Evolutionary conservation across 1,140 invertebrate genomes (phyloP).

Genomic region (Drosophila athabasca): DNA sequence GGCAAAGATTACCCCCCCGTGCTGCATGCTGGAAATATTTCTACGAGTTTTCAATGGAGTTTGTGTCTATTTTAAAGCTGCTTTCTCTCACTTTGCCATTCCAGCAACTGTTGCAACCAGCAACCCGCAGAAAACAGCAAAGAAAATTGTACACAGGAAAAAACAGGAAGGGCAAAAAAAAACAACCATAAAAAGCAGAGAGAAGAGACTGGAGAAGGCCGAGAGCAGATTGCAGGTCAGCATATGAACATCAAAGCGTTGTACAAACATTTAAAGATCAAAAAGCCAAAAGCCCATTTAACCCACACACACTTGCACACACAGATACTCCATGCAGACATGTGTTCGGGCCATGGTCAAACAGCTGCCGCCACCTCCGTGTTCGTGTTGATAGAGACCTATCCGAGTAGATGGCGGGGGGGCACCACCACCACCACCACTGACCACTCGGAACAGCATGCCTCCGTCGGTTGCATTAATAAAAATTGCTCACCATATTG

Average conservation of each 20-base stretch:
- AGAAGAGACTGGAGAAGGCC: slow-evolving; percentile 15
- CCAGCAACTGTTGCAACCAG: neutral
- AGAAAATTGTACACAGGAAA: slow-evolving; percentile 13
- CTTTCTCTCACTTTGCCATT: no score
- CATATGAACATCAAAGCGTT: slow-evolving; percentile 70
- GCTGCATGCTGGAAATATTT: no score
- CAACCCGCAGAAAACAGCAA: neutral
- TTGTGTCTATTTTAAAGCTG: no score
- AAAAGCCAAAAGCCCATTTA: slow-evolving; percentile 74
- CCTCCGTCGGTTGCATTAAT: slow-evolving; percentile 66
- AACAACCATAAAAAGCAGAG: slow-evolving; percentile 1
- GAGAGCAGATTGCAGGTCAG: slow-evolving; percentile 50
- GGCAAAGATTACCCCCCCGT: neutral
- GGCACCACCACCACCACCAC: slow-evolving; percentile 41
- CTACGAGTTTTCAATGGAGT: no score
- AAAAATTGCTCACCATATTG: slow-evolving; percentile 82
- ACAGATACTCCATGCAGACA: slow-evolving; percentile 5
- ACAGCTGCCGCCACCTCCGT: slow-evolving; percentile 11
- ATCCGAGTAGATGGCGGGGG: slow-evolving; percentile 11
- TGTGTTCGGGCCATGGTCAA: slow-evolving; percentile 35
- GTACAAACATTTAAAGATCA: slow-evolving; percentile 79
- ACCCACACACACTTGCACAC: slow-evolving; percentile 52
- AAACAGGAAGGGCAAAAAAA: slow-evolving; percentile 11
- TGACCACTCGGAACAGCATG: slow-evolving; percentile 18
- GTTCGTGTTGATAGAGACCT: slow-evolving; percentile 40